These are phyloP conservation scores for Halcyon badia DNA, from an alignment of 2,797 vertebrate species.

Conservation along the genomic window DNA sequence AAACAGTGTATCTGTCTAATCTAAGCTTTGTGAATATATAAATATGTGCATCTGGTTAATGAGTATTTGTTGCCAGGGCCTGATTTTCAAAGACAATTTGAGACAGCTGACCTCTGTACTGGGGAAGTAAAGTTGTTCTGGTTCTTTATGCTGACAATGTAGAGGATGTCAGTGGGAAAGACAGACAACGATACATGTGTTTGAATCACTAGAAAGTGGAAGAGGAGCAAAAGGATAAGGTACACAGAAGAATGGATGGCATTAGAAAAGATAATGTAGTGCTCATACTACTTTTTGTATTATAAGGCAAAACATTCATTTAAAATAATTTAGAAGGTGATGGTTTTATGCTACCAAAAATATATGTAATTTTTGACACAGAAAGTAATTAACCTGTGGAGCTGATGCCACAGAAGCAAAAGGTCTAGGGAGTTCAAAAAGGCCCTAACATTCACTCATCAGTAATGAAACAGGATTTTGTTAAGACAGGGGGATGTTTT, in stretches of 20 bases:
- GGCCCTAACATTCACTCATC: not conserved
- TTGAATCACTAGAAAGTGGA: not conserved
- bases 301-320: not conserved
- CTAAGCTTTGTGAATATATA: not conserved
- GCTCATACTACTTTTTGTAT: not conserved
- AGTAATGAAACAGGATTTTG: not conserved
- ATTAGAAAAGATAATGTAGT: not conserved
- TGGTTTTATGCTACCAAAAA: not conserved
- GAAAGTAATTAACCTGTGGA: not conserved
- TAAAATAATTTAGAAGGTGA: not conserved
- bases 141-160: not conserved
- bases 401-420: not conserved
- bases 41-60: not conserved
- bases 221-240: not conserved
- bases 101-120: not conserved
- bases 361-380: not conserved
- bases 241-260: not conserved
- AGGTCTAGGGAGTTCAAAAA: not conserved
- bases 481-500: not conserved
- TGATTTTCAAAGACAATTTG: not conserved
- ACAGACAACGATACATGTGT: accelerated
- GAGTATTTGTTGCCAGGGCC: not conserved
- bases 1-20: not conserved
- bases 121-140: not conserved
- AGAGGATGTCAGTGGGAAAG: not conserved